Evolutionary conservation across 2,888 invertebrate species (phyloP), one percentile per base, ranked within the genome.

Genomic region (Polyploca ridens): DNA sequence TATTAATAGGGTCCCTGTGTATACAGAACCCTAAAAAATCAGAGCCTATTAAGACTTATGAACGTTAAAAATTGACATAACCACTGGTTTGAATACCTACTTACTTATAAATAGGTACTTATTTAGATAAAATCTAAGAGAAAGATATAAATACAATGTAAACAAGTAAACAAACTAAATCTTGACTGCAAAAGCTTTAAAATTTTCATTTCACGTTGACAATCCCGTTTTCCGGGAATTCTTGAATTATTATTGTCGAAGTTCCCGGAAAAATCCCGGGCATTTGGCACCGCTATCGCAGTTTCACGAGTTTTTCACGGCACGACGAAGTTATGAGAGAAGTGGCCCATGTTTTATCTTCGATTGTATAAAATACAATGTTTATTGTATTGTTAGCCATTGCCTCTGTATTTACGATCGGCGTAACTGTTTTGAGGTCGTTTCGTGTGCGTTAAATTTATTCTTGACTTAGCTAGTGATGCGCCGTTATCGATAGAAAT

Each of bases 361-460:
- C 72, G 72, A 64, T 54, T 54, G 68, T 68, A 33, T 76, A 70
- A 75, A 76, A 73, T 64, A 62, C 68, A 60, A 27, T 72, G 77
- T 76, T 76, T 76, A 72, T 76, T 75, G 69, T 71, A 72, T 58
- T 44, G 65, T 67, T 62, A 66, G 67, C 62, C 54, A 10, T 54
- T 2, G 54, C 16, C 59, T 27, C 49, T 27, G 58, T 64, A 69
- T 77, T 76, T 75, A 75, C 67, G 77, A 66, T n/a, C 70, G 66
- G 49, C n/a, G 58, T 69, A 54, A 19, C 10, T 54, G 62, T 72
- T 74, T 71, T 76, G 68, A 67, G 77, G 76, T 63, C 72, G 70
- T 35, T 38, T 16, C 57, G 35, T 46, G 63, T 64, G 64, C 63
- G 65, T 75, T 78, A 74, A 76, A 78, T 78, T 76, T 77, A 72